These are phyloP conservation scores for Dendrocincla tyrannina DNA, from an alignment of 2,797 vertebrate species.

Conservation along the genomic window DNA sequence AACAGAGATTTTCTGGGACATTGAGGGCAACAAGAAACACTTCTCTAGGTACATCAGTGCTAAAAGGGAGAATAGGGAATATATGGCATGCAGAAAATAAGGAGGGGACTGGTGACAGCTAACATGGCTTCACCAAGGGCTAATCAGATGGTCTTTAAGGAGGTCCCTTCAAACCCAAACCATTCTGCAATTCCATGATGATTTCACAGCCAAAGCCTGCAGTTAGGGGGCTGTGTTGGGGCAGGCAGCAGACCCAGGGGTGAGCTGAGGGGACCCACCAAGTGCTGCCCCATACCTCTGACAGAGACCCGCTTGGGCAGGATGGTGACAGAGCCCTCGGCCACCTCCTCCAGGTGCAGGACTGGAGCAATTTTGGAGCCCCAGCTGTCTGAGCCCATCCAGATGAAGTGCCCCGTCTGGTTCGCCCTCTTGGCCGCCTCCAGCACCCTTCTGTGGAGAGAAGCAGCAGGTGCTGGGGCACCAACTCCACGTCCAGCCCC, in stretches of 20 bases:
- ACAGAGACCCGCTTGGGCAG: conserved; percentile 91
- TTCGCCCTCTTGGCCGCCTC: conserved; percentile 91
- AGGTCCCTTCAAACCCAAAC: not conserved
- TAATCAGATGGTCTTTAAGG: not conserved
- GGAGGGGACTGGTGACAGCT: not conserved
- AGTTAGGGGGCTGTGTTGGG: accelerated
- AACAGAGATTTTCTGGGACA: not conserved
- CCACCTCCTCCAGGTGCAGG: conserved; percentile 91
- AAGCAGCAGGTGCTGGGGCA: not conserved
- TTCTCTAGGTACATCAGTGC: not conserved
- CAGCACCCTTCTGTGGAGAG: conserved; percentile 84
- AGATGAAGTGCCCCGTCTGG: conserved; percentile 94
- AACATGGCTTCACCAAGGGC: not conserved
- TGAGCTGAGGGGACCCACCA: not conserved
- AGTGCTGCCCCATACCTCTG: conserved; percentile 78
- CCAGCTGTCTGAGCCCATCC: conserved; percentile 97
- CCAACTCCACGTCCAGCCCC: accelerated
- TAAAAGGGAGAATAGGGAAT: not conserved
- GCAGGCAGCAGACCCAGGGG: not conserved
- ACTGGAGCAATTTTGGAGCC: conserved; percentile 92
- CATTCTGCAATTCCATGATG: not conserved
- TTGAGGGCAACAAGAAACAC: not conserved
- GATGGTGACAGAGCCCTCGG: conserved; percentile 92
- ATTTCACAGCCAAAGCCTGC: not conserved
- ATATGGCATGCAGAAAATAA: accelerated